phyloP scores from a whole-genome alignment of 1,140 invertebrate species.

The Phymorhynchus buccinoides region DNA sequence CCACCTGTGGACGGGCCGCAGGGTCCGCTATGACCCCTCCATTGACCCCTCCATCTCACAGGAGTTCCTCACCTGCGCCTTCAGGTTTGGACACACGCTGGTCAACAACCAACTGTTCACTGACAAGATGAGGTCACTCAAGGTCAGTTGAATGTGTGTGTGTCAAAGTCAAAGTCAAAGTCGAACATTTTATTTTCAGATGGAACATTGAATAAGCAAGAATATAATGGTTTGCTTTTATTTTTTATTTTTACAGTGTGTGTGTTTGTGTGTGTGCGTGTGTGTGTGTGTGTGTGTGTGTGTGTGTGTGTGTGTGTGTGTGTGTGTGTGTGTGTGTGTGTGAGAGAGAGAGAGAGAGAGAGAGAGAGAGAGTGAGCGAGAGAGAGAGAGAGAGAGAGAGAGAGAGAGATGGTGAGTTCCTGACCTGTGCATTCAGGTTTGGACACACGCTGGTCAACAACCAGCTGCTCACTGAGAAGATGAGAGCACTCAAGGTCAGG shows the following conservation, averaged over 20 bases:
- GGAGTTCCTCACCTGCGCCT: constrained; percentile 77
- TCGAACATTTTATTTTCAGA: too few relatives aligned
- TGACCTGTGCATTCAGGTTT: constrained; percentile 76
- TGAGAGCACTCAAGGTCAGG: constrained; percentile 3
- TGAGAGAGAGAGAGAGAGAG: neutral
- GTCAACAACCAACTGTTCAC: constrained; percentile 57
- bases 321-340: constrained; percentile 8
- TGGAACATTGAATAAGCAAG: too few relatives aligned
- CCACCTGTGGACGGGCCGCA: constrained; percentile 56
- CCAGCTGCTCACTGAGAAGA: constrained; percentile 36
- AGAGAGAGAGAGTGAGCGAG: neutral
- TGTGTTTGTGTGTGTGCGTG: too few relatives aligned
- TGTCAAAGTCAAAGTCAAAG: too few relatives aligned
- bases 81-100: constrained; percentile 80
- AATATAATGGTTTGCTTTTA: too few relatives aligned
- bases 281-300: neutral
- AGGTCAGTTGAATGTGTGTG: neutral
- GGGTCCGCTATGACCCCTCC: constrained; percentile 80
- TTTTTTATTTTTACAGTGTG: too few relatives aligned
- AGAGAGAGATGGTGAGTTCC: constrained; percentile 52
- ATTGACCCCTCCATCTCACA: constrained; percentile 87
- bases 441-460: constrained; percentile 78
- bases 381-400: neutral
- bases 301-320: constrained; percentile 5
- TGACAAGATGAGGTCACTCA: constrained; percentile 14